Base-by-base conservation (phyloP, 2,888 invertebrate genomes). In the Leptopilina myrica region DNA sequence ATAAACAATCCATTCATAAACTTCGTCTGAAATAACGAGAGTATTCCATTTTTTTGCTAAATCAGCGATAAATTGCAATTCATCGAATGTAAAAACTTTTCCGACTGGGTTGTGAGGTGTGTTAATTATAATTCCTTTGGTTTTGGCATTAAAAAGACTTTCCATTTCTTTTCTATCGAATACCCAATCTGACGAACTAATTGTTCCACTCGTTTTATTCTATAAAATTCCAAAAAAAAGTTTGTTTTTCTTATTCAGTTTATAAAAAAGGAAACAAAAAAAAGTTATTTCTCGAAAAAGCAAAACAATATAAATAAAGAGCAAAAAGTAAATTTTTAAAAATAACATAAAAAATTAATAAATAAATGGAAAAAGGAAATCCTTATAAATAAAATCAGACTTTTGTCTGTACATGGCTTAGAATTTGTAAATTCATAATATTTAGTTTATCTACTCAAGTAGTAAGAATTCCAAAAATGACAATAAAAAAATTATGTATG, bases 31-130 rank as follows among this genome's bases (percentile, higher is more conserved):
- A 26, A 99, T 92, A 79, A 98, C 98, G 9, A 99, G 92, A 5
- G 97, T 96, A 90, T 99, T 96, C 94, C 97, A 96, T 89, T 98
- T 97, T 90, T 96, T 96, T 91, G 98, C 99, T 79, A 99, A 92
- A 84, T 96, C 93, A 0, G 98, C 98, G 84, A 99, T 96, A 83
- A 94, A 89, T 85, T 94, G 93, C 83, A 97, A 90, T 91, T 98
- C 97, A 2, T 94, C 92, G 56, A 89, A 84, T 0, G 93, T 94
- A 88, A 95, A 96, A 33, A 98, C 97, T 93, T 99, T 99, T 66
- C 99, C 99, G 0, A 98, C 92, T 0, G 99, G 99, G 92, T 99
- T 99, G 92, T 99, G 97, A 0, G 99, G 99, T 0, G 98, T 99
- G 92, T 99, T 99, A n/a, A 99, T 86, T 78, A 99, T 96, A 2